Conservation (phyloP, 2,888 invertebrate species). For the Drosophila austrosaltans region DNA sequence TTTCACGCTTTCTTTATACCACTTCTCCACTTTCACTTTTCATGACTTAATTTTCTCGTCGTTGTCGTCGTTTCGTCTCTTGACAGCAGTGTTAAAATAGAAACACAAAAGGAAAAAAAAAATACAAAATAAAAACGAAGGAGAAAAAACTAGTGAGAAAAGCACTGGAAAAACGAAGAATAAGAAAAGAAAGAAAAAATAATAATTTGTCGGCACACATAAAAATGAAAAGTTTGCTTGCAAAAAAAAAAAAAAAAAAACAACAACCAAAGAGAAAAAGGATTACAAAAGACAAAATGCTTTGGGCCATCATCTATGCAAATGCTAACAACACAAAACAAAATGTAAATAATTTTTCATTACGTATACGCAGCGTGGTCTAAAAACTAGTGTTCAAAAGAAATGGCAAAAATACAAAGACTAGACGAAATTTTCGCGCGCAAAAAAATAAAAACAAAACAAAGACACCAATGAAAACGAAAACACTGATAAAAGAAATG, state of each 20-base stretch:
- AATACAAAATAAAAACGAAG: background rate
- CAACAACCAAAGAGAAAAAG: slow-evolving; percentile 20
- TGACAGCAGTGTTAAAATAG: slow-evolving; percentile 52
- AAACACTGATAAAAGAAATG: slow-evolving; percentile 13
- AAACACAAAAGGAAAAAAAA: slow-evolving; percentile 29
- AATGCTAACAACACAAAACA: slow-evolving; percentile 33
- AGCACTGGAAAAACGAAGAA: slow-evolving; percentile 24
- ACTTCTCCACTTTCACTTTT: slow-evolving; percentile 58
- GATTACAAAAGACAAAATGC: slow-evolving; percentile 56
- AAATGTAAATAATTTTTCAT: slow-evolving; percentile 52
- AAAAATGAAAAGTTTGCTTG: slow-evolving; percentile 54
- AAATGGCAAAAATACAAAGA: background rate
- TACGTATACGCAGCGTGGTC: slow-evolving; percentile 42
- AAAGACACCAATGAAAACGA: slow-evolving; percentile 26
- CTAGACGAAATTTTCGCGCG: background rate
- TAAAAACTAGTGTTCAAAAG: background rate
- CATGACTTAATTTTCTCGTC: slow-evolving; percentile 57
- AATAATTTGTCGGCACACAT: slow-evolving; percentile 43
- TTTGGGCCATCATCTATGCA: slow-evolving; percentile 25
- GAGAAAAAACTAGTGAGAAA: slow-evolving; percentile 8
- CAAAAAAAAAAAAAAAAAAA: slow-evolving; percentile 6
- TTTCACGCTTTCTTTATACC: slow-evolving; percentile 10
- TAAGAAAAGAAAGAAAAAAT: slow-evolving; percentile 30
- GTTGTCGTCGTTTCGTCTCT: slow-evolving; percentile 40
- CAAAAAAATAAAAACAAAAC: slow-evolving; percentile 25